A percentile compares a stretch with the other conserved stretches of the same genome.
These are phyloP conservation scores for Dicaeum eximium DNA, from an alignment of 2,113 vertebrate species.

Conservation along the genomic window DNA sequence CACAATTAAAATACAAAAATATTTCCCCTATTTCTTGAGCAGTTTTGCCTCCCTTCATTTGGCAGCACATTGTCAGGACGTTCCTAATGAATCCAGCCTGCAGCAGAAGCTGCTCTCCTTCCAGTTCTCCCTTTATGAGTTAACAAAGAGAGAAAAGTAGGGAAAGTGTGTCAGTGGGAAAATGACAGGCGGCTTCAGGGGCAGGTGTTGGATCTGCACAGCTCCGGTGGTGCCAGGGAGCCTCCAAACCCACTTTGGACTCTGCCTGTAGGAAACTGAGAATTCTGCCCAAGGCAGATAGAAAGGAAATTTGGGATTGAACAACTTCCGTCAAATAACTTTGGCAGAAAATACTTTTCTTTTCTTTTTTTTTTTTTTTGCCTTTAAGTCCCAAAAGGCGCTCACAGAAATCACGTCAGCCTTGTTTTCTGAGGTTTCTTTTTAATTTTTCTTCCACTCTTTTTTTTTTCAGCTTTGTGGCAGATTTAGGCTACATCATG, in stretches of 20 bases:
- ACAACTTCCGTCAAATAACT: background rate
- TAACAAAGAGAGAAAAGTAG: background rate
- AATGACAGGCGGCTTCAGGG: background rate
- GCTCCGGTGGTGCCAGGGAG: background rate
- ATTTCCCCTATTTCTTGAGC: background rate
- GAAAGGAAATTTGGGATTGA: background rate
- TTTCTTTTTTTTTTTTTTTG: no score
- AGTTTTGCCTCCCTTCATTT: background rate
- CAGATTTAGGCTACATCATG: background rate
- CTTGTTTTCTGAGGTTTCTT: background rate
- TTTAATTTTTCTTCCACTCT: background rate
- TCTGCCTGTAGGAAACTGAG: background rate
- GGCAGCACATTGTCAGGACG: background rate
- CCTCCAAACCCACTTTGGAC: background rate
- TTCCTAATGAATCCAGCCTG: background rate
- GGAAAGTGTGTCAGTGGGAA: background rate
- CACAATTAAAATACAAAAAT: background rate
- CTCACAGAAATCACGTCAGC: background rate
- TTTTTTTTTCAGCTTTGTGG: background rate
- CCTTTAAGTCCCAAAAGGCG: background rate
- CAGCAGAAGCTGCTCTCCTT: background rate
- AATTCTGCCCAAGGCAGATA: conserved; percentile 10
- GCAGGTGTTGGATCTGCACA: background rate
- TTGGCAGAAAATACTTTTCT: background rate
- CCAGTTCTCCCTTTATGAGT: background rate